Conservation (phyloP, 2,888 invertebrate species). For the Pyralis farinalis region DNA sequence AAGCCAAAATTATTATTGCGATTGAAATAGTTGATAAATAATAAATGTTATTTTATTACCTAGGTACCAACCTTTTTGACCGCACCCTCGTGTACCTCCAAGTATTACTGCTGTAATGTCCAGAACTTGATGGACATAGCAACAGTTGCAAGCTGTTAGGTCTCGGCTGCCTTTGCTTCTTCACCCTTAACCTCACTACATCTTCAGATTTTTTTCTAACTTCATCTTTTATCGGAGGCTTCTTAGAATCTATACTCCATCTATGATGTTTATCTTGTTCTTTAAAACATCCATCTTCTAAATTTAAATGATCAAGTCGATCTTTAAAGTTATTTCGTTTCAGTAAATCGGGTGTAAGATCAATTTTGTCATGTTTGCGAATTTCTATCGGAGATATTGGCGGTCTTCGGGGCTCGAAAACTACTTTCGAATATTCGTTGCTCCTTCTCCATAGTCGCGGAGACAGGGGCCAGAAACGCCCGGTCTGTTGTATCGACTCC, state of each 20-base stretch:
- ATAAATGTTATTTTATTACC: not conserved
- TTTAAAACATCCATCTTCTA: constrained; percentile 39
- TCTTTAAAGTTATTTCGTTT: constrained; percentile 57
- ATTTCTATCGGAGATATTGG: constrained; percentile 60
- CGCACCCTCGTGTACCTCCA: constrained; percentile 73
- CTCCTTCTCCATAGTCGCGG: constrained; percentile 71
- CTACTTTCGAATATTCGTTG: constrained; percentile 70
- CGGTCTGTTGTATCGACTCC: constrained; percentile 63
- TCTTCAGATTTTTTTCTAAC: constrained; percentile 46
- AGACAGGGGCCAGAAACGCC: constrained; percentile 71
- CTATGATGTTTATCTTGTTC: constrained; percentile 39
- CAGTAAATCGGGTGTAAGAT: constrained; percentile 57
- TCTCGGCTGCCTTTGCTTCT: constrained; percentile 64
- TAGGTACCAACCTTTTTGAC: constrained; percentile 59
- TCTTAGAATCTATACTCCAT: constrained; percentile 59
- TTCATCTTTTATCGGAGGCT: constrained; percentile 53
- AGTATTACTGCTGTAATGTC: constrained; percentile 71
- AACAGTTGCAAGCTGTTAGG: constrained; percentile 72
- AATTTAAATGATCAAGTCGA: constrained; percentile 52
- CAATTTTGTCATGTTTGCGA: constrained; percentile 33
- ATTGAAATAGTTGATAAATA: not conserved
- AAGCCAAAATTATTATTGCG: too few relatives aligned
- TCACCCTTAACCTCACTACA: constrained; percentile 59
- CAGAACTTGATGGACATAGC: constrained; percentile 67
- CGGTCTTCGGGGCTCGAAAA: constrained; percentile 69